Base-by-base conservation (phyloP, 2,888 invertebrate species). In the Ypsolopha sequella region DNA sequence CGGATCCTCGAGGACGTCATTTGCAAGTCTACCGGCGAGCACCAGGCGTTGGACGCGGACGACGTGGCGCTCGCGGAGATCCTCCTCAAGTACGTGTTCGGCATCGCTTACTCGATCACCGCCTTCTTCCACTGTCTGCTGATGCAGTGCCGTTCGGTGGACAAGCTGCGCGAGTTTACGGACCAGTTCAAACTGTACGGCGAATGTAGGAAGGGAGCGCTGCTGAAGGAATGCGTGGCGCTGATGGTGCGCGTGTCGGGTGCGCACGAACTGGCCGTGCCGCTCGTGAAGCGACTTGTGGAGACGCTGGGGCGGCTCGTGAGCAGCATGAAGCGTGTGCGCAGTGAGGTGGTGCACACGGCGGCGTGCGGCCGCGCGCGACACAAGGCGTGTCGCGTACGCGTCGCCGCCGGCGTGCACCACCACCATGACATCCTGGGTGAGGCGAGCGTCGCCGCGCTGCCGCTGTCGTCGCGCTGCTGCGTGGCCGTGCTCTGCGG, bases 391-490 rank as follows among this genome's bases (percentile, higher is more conserved):
- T 90, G 90, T 55, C 68, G 80, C 0, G 67, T 66, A 52, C 63
- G 85, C 6, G 72, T 81, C n/a, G 70, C 70, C 6, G 76, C 76
- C 6, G 85, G 85, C 45, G 74, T 80, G 67, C 88, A 90, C 62
- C 91, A 91, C 60, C 91, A 91, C 60, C 88, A 88, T 56, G 88
- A 88, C 58, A 65, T 88, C 0, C 79, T 91, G 24, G 91, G 91
- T 0, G 77, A 77, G 6, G 78, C 88, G 7, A 64, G 78, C 53
- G 59, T 75, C 6, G 76, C 76, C 1, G 73, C 79, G 45, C 74
- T 79, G 50, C 62, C 76, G 38, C 62, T 76, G 39, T 70, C 86
- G 11, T 74, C 88, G 33, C 70, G 81, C 0, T 91, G 91, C 64
- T 89, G 89, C 60, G 76, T 91, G 0, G 82, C 91, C 0, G 76